phyloP scores from a whole-genome alignment of 1,140 invertebrate species.

The Drosophila neocordata region DNA sequence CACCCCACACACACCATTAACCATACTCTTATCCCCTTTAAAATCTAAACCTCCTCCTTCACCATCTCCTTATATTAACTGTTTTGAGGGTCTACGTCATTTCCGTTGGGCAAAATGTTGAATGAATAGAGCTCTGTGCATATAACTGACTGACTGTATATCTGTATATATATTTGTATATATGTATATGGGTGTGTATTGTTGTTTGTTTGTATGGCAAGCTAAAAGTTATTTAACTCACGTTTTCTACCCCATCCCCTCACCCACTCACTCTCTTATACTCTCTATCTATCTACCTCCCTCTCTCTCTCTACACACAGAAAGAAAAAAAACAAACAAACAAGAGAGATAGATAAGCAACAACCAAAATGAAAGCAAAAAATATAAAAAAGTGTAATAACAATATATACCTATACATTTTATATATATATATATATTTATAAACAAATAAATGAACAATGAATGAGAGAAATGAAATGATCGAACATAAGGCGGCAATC shows the following conservation, averaged over 20 bases:
- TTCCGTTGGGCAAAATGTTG: slow-evolving; percentile 49
- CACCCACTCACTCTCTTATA: not conserved
- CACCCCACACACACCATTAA: not conserved
- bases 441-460: slow-evolving; percentile 51
- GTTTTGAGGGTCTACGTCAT: slow-evolving; percentile 48
- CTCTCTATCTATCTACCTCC: slow-evolving; percentile 24
- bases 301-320: slow-evolving; percentile 36
- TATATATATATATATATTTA: slow-evolving; percentile 35
- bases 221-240: slow-evolving; percentile 57
- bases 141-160: not conserved
- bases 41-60: not conserved
- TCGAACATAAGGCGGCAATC: not conserved
- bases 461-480: slow-evolving; percentile 27
- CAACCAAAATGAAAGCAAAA: slow-evolving; percentile 16
- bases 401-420: slow-evolving; percentile 11
- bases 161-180: slow-evolving; percentile 17
- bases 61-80: slow-evolving; percentile 16
- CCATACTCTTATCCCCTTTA: slow-evolving; percentile 16
- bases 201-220: slow-evolving; percentile 20
- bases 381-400: not conserved
- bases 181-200: slow-evolving; percentile 21
- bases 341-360: slow-evolving; percentile 16
- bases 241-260: slow-evolving; percentile 32
- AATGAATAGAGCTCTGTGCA: slow-evolving; percentile 43
- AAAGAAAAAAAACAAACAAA: slow-evolving; percentile 40